These are phyloP conservation scores for Cheilosia urbana DNA, from an alignment of 2,888 invertebrate genomes.

Conservation along the genomic window DNA sequence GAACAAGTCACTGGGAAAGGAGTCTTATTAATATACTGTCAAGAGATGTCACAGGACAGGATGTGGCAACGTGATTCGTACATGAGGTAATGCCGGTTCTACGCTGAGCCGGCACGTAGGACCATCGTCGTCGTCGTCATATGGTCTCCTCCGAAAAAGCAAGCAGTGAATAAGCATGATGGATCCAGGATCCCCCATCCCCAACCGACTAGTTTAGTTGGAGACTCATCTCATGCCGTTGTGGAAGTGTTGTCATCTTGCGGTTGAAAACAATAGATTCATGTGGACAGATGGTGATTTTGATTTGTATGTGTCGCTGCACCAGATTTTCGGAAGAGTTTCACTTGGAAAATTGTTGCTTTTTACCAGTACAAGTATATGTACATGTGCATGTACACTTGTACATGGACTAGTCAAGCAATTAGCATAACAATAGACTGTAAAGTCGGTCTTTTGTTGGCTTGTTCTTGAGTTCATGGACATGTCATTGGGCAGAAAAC, in stretches of 20 bases:
- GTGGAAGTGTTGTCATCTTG: constrained; percentile 65
- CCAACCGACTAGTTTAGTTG: neutral
- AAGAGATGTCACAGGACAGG: constrained; percentile 70
- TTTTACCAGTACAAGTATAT: too few species aligned
- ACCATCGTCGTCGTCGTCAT: constrained; percentile 24
- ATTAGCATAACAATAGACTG: constrained; percentile 70
- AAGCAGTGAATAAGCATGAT: neutral
- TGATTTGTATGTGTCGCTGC: constrained; percentile 74
- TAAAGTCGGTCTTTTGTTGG: constrained; percentile 30
- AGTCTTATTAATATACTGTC: constrained; percentile 73
- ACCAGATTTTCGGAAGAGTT: constrained; percentile 46
- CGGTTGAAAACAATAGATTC: constrained; percentile 66
- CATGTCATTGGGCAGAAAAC: neutral
- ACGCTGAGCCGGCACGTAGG: constrained; percentile 58
- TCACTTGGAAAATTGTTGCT: constrained; percentile 55
- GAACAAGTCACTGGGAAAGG: constrained; percentile 48
- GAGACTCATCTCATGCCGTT: constrained; percentile 8
- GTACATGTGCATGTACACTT: neutral
- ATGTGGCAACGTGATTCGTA: constrained; percentile 59
- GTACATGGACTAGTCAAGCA: constrained; percentile 54
- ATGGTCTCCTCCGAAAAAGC: neutral
- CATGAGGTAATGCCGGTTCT: constrained; percentile 46
- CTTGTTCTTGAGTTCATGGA: constrained; percentile 16
- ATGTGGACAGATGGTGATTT: constrained; percentile 73
- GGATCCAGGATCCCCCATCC: too few species aligned